Evolutionary conservation across 2,888 invertebrate genomes (phyloP), one percentile per base, ranked within the genome.

Genomic region (Heliconius aoede): DNA sequence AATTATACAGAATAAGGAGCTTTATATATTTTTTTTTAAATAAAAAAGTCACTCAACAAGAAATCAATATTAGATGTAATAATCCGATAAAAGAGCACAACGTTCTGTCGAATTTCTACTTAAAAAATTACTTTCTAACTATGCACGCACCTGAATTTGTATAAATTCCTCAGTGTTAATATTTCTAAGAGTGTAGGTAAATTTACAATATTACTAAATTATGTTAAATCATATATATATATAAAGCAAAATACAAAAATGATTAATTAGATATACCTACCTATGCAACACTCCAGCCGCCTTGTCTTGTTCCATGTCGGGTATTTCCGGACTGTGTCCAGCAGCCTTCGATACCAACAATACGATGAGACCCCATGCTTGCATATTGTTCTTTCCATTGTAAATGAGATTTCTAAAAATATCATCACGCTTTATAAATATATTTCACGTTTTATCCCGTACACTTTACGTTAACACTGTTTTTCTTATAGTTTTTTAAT

Each of bases 361-460:
- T 4, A 99, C 98, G 83, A 99, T 97, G 71, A 99, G 95, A 1
- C 99, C 99, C 97, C 98, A 97, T 0, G 98, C 98, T 88, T 99
- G 99, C 96, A 98, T 97, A 85, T 97, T 98, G 89, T 98, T 98
- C 86, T 97, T 97, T 46, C 98, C 98, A 96, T 98, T 98, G 93
- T 98, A 98, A 78, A 99, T 95, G 75, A 99, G 93, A 82, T 97
- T 97, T 90, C 98, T 98, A 68, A 26, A 32, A 32, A 71, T 46
- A 46, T 28, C 21, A 46, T 28, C 21, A n/a, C n/a, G 51, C 13
- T 68, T 8, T 28, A 26, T 68, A 51, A n/a, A 28, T 24, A 46
- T 65, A 21, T 65, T 65, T 36, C 21, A 46, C 46, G 46, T 7
- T 46, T 18, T 46, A 46, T 46, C 46, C 7, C 7, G 46, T 7